A percentile compares a stretch with the other conserved stretches of the same genome.
phyloP scores from a whole-genome alignment of 1,140 invertebrate species.

The Ips typographus region DNA sequence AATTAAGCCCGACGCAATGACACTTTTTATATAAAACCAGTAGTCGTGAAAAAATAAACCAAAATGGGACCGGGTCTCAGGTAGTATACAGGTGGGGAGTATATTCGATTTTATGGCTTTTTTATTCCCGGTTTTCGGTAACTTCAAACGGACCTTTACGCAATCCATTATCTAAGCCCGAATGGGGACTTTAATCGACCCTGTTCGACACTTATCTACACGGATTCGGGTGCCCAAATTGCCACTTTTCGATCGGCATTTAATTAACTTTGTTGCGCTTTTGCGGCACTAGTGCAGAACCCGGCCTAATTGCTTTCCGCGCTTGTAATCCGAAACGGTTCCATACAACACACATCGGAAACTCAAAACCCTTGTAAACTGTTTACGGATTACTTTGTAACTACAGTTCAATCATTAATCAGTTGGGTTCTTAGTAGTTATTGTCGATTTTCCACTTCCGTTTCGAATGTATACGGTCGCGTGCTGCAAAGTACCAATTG shows the following conservation, averaged over 20 bases:
- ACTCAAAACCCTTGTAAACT: too few relatives aligned
- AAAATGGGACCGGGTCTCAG: slow-evolving; percentile 34
- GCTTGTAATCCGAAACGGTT: too few relatives aligned
- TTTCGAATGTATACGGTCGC: too few relatives aligned
- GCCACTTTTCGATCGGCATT: background rate
- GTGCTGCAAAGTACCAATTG: too few relatives aligned
- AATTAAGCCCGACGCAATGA: slow-evolving; percentile 48
- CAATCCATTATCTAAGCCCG: slow-evolving; percentile 41
- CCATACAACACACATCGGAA: too few relatives aligned
- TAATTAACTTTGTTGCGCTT: background rate
- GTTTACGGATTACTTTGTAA: too few relatives aligned
- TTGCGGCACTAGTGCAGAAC: too few relatives aligned
- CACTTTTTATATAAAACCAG: slow-evolving; percentile 52
- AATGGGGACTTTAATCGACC: slow-evolving; percentile 38
- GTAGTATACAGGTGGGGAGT: slow-evolving; percentile 38
- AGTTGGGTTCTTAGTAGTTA: too few relatives aligned
- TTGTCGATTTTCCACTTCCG: too few relatives aligned
- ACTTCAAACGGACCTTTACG: slow-evolving; percentile 41
- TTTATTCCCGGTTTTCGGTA: slow-evolving; percentile 41
- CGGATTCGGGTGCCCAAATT: slow-evolving; percentile 14
- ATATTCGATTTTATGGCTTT: slow-evolving; percentile 44
- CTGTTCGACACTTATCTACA: slow-evolving; percentile 31
- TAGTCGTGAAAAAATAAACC: slow-evolving; percentile 48
- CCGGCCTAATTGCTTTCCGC: too few relatives aligned
- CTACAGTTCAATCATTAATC: too few relatives aligned